phyloP scores from a whole-genome alignment of 2,113 vertebrate genomes.

The Anolis carolinensis region DNA sequence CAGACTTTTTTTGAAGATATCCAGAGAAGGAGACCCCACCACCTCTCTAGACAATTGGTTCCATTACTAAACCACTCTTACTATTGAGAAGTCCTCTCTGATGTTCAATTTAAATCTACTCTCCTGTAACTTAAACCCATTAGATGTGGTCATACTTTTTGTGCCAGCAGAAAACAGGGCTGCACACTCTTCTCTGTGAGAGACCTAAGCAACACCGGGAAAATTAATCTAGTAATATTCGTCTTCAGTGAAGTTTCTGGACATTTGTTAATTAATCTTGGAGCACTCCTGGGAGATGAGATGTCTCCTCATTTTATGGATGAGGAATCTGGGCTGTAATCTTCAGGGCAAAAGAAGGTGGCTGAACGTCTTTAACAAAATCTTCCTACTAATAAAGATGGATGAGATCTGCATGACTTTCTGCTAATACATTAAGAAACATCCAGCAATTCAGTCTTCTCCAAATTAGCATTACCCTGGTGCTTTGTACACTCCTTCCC shows the following conservation, averaged over 20 bases:
- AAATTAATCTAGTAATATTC: neutral
- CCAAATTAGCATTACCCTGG: neutral
- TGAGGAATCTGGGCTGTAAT: neutral
- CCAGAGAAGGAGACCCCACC: no score
- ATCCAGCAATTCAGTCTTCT: neutral
- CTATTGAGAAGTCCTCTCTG: no score
- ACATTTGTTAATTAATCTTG: neutral
- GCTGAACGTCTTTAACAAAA: neutral
- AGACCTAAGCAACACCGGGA: no score
- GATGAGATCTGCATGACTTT: neutral
- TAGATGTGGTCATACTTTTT: no score
- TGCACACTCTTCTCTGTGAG: no score
- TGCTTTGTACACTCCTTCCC: neutral
- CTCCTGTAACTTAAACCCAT: no score
- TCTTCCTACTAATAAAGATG: neutral
- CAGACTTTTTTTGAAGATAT: no score
- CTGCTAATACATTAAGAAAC: neutral
- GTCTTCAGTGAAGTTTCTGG: neutral
- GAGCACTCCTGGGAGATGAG: neutral
- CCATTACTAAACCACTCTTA: no score
- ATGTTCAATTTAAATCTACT: no score
- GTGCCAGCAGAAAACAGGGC: no score
- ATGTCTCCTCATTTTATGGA: neutral
- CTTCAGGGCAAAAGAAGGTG: conserved; percentile 6
- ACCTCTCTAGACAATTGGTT: no score